phyloP scores from a whole-genome alignment of 53 echinoderm and acorn worm species.

The Luidia sarsii region DNA sequence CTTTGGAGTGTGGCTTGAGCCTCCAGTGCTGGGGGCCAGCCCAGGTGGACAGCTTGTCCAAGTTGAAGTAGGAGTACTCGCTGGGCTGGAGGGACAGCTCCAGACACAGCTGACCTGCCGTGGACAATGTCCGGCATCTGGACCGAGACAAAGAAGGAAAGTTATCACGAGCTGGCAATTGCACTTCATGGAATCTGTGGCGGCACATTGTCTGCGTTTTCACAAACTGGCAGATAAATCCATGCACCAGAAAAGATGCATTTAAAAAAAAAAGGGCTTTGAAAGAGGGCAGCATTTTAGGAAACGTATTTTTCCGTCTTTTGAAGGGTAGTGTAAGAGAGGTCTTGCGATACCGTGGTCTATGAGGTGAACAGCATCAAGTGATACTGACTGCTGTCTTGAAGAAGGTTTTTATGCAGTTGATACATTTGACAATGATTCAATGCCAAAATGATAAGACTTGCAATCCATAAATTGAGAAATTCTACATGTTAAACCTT shows the following conservation, averaged over 20 bases:
- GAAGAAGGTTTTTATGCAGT: too few relatives aligned
- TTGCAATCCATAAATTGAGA: too few relatives aligned
- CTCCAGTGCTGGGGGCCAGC: conserved; percentile 99
- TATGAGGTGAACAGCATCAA: too few relatives aligned
- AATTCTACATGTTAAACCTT: too few relatives aligned
- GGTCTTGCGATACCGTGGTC: too few relatives aligned
- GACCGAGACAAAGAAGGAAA: neutral
- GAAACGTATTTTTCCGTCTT: too few relatives aligned
- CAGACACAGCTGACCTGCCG: conserved; percentile 77
- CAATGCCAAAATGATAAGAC: too few relatives aligned
- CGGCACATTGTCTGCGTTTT: neutral
- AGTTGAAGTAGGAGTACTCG: conserved; percentile 98
- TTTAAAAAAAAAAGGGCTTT: neutral
- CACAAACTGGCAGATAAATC: neutral
- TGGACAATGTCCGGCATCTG: conserved; percentile 48
- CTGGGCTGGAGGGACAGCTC: conserved; percentile 88
- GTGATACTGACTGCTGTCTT: too few relatives aligned
- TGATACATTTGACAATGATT: too few relatives aligned
- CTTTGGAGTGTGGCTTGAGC: conserved; percentile 87
- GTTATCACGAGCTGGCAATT: neutral
- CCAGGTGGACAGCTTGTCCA: conserved; percentile 83
- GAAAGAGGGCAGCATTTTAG: too few relatives aligned
- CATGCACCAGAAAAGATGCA: neutral
- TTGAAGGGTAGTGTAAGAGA: too few relatives aligned
- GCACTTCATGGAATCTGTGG: neutral